Percentiles rank a stretch among this genome's conserved stretches.
phyloP scores from a whole-genome alignment of 1,140 invertebrate species.

The Copidosoma floridanum region DNA sequence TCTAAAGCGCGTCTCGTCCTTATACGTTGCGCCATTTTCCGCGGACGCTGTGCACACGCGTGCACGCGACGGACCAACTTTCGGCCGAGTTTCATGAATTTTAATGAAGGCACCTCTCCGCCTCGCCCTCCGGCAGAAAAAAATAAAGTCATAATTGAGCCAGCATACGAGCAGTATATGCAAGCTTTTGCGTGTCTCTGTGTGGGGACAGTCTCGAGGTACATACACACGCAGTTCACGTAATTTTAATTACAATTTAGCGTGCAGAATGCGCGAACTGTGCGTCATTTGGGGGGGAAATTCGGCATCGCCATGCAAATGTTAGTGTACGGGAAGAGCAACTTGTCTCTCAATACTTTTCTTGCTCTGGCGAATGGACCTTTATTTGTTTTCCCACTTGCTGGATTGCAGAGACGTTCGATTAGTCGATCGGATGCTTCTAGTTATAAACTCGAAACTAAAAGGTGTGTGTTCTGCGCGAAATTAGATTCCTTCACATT shows the following conservation, averaged over 20 bases:
- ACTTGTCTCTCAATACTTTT: no score
- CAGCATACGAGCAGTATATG: no score
- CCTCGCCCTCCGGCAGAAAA: neutral
- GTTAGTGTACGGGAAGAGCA: no score
- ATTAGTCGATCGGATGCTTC: no score
- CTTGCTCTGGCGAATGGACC: no score
- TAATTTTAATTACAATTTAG: conserved; percentile 28
- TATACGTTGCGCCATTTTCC: conserved; percentile 38
- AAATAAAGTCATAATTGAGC: neutral
- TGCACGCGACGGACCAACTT: conserved; percentile 32
- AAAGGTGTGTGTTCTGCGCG: no score
- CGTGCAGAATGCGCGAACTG: neutral
- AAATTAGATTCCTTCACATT: no score
- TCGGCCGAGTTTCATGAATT: conserved; percentile 44
- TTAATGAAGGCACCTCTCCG: conserved; percentile 38
- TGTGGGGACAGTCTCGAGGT: conserved; percentile 19
- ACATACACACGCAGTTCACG: conserved; percentile 15
- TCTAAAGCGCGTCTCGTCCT: conserved; percentile 48
- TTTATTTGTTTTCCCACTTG: no score
- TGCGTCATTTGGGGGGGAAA: neutral
- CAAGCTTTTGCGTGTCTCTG: conserved; percentile 5
- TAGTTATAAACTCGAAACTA: no score
- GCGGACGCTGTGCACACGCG: conserved; percentile 20
- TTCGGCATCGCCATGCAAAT: neutral
- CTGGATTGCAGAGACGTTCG: no score